Conservation (phyloP, 2,797 vertebrate species). For the Anniella stebbinsi region DNA sequence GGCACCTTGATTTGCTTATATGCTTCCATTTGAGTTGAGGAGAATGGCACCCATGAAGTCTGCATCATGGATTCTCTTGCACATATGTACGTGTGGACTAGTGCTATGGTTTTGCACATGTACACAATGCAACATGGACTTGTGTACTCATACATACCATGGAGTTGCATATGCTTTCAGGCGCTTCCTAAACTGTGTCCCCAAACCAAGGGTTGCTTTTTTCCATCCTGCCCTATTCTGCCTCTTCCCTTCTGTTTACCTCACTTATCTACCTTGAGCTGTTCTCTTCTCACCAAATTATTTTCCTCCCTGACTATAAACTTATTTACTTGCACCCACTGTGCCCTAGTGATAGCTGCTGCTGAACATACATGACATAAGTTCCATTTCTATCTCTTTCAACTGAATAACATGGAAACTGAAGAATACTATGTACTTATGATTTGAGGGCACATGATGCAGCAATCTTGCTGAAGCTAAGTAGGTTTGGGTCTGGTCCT, state of each 20-base stretch:
- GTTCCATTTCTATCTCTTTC: neutral
- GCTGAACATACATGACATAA: neutral
- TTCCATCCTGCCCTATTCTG: neutral
- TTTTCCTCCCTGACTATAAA: neutral
- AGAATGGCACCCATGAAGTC: neutral
- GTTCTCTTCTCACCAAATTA: neutral
- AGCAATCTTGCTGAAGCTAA: neutral
- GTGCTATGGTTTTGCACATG: neutral
- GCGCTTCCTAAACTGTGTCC: neutral
- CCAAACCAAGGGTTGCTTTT: neutral
- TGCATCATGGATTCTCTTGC: neutral
- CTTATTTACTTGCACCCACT: neutral
- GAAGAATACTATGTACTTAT: neutral
- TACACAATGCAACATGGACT: neutral
- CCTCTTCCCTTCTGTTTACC: neutral
- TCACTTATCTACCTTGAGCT: neutral
- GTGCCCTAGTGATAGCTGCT: too few relatives aligned
- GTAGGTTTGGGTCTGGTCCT: neutral
- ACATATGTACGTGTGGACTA: too few relatives aligned
- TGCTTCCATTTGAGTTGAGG: neutral
- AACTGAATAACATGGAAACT: neutral
- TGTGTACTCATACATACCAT: neutral
- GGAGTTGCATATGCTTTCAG: neutral
- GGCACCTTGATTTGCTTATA: neutral
- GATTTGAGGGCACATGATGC: neutral